phyloP scores from a whole-genome alignment of 1,140 invertebrate genomes.

The Phymastichus coffea region DNA sequence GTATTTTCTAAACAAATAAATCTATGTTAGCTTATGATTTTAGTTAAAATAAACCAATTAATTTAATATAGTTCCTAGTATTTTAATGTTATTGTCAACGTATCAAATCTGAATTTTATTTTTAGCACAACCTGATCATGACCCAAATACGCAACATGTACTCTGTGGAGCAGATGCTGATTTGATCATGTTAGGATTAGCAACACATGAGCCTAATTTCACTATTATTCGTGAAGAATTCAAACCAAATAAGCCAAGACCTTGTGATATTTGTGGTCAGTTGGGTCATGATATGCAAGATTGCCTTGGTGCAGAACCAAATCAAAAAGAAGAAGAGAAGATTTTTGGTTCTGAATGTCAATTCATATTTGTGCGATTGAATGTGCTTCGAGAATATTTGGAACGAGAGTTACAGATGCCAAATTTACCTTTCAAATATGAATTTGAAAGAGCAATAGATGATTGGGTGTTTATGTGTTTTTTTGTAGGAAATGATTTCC shows the following conservation, averaged over 20 bases:
- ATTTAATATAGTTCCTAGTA: too few relatives aligned
- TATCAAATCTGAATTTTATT: too few relatives aligned
- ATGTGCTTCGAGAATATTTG: conserved; percentile 93
- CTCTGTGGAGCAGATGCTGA: conserved; percentile 98
- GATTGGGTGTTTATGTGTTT: conserved; percentile 99
- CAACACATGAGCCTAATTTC: conserved; percentile 98
- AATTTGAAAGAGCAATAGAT: conserved; percentile 88
- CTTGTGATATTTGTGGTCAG: conserved; percentile 96
- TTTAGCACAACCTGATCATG: conserved; percentile 88
- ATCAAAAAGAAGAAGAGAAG: conserved; percentile 57
- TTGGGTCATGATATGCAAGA: conserved; percentile 95
- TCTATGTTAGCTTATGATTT: too few relatives aligned
- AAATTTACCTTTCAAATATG: conserved; percentile 88
- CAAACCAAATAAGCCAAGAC: conserved; percentile 92
- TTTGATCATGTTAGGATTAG: conserved; percentile 97
- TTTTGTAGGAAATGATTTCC: conserved; percentile 99
- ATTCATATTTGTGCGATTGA: conserved; percentile 89
- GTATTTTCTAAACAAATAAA: background rate
- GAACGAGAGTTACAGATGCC: conserved; percentile 90
- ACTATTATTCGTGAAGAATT: conserved; percentile 98
- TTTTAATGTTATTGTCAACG: too few relatives aligned
- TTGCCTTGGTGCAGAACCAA: conserved; percentile 72
- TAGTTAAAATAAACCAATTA: background rate
- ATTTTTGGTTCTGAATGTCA: conserved; percentile 71
- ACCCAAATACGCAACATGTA: conserved; percentile 97